phyloP scores from a whole-genome alignment of 1,140 invertebrate species.

The Zaprionus camerounensis region DNA sequence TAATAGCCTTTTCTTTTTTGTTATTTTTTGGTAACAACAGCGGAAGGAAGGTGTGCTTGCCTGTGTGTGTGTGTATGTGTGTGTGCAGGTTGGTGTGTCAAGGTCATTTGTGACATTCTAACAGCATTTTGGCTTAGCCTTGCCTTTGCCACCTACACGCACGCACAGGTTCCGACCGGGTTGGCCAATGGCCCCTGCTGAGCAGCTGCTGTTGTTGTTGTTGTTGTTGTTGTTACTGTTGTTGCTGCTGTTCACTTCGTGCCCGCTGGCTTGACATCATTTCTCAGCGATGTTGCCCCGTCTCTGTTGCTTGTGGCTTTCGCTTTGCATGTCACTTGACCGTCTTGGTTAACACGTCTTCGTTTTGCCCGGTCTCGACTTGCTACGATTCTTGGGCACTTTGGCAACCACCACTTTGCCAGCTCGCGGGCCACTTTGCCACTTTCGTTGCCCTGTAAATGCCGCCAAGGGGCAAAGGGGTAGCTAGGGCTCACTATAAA shows the following conservation, averaged over 20 bases:
- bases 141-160: constrained; percentile 41
- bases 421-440: constrained; percentile 40
- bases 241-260: constrained; percentile 41
- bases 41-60: constrained; percentile 73
- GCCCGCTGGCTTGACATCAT: constrained; percentile 77
- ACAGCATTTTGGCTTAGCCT: constrained; percentile 64
- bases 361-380: constrained; percentile 32
- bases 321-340: constrained; percentile 76
- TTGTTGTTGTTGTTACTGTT: constrained; percentile 39
- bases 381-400: constrained; percentile 59
- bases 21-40: constrained; percentile 32
- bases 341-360: constrained; percentile 67
- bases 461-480: not conserved
- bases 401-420: constrained; percentile 30
- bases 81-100: constrained; percentile 63
- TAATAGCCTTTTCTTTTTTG: constrained; percentile 39
- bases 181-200: constrained; percentile 55
- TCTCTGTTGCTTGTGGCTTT: constrained; percentile 48
- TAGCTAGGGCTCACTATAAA: not conserved
- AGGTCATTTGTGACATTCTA: constrained; percentile 75
- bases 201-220: constrained; percentile 26
- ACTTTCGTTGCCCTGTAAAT: not conserved
- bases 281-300: constrained; percentile 66
- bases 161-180: constrained; percentile 43
- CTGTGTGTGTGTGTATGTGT: constrained; percentile 37